Base-by-base conservation (phyloP, 2,888 invertebrate genomes). In the Micoletzkya japonica region DNA sequence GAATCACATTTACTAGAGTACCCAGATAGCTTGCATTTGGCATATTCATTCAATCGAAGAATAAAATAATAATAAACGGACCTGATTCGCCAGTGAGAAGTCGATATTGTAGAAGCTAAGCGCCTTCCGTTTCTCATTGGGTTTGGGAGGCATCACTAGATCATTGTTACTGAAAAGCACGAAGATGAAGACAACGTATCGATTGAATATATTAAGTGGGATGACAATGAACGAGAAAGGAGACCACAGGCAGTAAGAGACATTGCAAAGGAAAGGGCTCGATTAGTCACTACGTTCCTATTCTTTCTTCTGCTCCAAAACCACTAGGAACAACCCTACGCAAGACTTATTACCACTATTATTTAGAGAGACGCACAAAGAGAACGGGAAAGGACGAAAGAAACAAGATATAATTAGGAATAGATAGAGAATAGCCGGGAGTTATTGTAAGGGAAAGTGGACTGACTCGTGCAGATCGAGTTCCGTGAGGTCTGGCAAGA, bases 121-220 rank as follows among this genome's bases (percentile, higher is more conserved):
- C n/a, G 79, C 80, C 70, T 81, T 81, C 36, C 90, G 88, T 86
- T 93, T 91, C 74, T 89, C 89, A 24, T 90, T 91, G 0, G 97
- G 97, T 87, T 96, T 96, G 2, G 94, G 94, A 0, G 98, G 98
- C 94, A 98, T 95, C 73, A 95, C 91, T 75, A 98, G 88, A 81
- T 95, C 95, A 39, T 88, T 93, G 89, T 98, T 98, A 71, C 83
- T 81, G 72, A 34, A 81, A n/a, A n/a, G n/a, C n/a, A n/a, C n/a
- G n/a, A n/a, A 81, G 32, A 30, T 60, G 49, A 34, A 20, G 50
- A 50, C 6, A 52, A 52, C 6, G 6, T 6, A 52, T 24, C n/a
- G 17, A 20, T 52, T 24, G 14, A 17, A 24, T 20, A 14, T 2
- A 49, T 44, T 49, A 30, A 61, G 30, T 44, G 30, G 2, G 7